Evolutionary conservation across 1,140 invertebrate genomes (phyloP).

Genomic region (Pachypsylla venusta): DNA sequence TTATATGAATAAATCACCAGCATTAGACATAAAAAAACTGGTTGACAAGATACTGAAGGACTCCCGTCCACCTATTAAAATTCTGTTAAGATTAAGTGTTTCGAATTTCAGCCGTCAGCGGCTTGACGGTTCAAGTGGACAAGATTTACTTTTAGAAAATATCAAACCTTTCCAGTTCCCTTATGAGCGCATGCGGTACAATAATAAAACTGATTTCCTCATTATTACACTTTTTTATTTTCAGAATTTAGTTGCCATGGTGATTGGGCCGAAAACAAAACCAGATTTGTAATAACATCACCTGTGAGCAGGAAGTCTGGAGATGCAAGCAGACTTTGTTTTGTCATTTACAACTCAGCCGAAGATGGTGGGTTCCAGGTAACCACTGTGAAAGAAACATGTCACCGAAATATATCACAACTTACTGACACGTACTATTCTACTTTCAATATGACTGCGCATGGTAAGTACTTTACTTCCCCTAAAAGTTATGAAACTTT

Average conservation of each 20-base stretch:
- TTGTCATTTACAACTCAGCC: conserved; percentile 24
- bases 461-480: conserved; percentile 24
- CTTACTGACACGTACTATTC: conserved; percentile 14
- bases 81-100: too few species aligned
- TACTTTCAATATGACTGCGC: conserved; percentile 30
- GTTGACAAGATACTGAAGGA: too few species aligned
- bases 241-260: conserved; percentile 50
- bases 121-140: too few species aligned
- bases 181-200: too few species aligned
- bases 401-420: conserved; percentile 25
- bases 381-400: conserved; percentile 27
- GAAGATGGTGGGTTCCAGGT: conserved; percentile 23
- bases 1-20: too few species aligned
- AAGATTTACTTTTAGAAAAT: too few species aligned
- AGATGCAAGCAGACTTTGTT: conserved; percentile 30
- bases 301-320: conserved; percentile 31
- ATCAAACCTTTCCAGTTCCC: too few species aligned
- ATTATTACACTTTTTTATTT: conserved; percentile 20
- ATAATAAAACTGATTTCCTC: too few species aligned
- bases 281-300: conserved; percentile 44
- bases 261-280: conserved; percentile 41
- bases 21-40: too few species aligned
- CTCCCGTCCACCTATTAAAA: too few species aligned
- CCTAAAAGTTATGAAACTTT: neutral
- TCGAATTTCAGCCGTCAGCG: too few species aligned